Evolutionary conservation across 2,888 invertebrate genomes (phyloP).

Genomic region (Stenoptilia bipunctidactyla): DNA sequence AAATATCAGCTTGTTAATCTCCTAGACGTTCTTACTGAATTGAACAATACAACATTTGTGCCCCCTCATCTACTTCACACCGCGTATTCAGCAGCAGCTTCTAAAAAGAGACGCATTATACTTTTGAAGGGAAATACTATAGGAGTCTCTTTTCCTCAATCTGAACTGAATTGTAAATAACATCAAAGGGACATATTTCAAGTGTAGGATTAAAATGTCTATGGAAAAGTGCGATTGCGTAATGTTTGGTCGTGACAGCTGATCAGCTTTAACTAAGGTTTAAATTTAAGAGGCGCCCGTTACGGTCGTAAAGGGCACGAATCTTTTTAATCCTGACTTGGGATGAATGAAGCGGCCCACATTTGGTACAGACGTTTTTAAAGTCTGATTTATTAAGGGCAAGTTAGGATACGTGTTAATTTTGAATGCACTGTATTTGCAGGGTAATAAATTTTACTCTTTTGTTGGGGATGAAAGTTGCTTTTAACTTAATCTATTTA

Average conservation of each 20-base stretch:
- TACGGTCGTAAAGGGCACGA: conserved; percentile 28
- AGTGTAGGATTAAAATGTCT: conserved; percentile 61
- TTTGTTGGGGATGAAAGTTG: too few relatives aligned
- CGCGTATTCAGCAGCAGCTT: too few relatives aligned
- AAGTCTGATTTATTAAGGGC: conserved; percentile 1
- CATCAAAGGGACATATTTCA: conserved; percentile 47
- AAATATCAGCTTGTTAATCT: conserved; percentile 4
- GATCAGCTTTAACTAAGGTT: conserved; percentile 53
- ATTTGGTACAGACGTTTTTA: conserved; percentile 27
- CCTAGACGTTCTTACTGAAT: conserved; percentile 43
- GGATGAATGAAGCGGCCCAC: conserved; percentile 29
- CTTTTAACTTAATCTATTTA: too few relatives aligned
- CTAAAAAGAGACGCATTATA: too few relatives aligned
- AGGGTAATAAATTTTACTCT: too few relatives aligned
- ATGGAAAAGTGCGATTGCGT: conserved; percentile 55
- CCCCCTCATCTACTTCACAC: conserved; percentile 9
- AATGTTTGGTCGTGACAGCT: conserved; percentile 54
- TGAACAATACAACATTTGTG: conserved; percentile 31
- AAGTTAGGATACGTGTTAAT: neutral
- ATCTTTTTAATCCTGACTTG: conserved; percentile 43
- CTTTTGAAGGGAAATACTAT: too few relatives aligned
- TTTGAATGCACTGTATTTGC: neutral
- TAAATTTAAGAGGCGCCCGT: conserved; percentile 43
- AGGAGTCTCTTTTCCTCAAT: too few relatives aligned
- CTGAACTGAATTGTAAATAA: neutral